Base-by-base conservation (phyloP, 2,888 invertebrate species). In the Lepas anatifera region DNA sequence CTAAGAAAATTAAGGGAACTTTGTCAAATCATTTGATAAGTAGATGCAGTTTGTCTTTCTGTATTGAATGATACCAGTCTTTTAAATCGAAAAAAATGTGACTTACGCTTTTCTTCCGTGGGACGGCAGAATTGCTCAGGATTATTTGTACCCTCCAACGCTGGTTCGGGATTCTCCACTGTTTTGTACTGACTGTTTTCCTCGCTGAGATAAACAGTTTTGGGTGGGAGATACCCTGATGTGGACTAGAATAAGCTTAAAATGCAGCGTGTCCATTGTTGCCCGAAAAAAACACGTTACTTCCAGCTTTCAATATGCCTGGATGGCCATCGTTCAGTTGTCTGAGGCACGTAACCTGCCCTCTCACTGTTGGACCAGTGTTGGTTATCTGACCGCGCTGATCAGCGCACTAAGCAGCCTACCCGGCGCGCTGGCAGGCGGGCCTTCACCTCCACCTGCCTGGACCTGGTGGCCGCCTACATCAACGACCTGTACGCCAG, bases 401-500 rank as follows among this genome's bases (percentile, higher is more conserved):
- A n/a, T n/a, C n/a, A n/a, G n/a, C n/a, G n/a, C 63, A 8, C 63
- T 27, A 29, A 29, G 29, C 29, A 27, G 7, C 52, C n/a, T 4
- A 4, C 64, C 8, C 64, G 4, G 37, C 25, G 37, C 32, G 7
- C 1, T 4, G 10, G 22, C 58, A 58, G 58, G 35, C 32, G 58
- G 22, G 58, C 58, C 32, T 58, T 58, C 58, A 35, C 22, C 66
- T 39, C 25, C 27, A 66, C 39, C 8, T 66, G 66, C n/a, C 66
- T 39, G 66, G 58, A 58, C 58, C 58, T 32, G 58, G 8, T 58
- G 58, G 58, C 58, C 0, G 71, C 70, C 37, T 88, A 90, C 76
- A 81, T 91, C 72, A 89, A 89, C 70, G 87, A 87, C 75, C 83
- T 91, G 58, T 90, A 90, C 78, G 87, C 87, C 75, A 77, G 76